phyloP scores from a whole-genome alignment of 1,140 invertebrate species.

The Ostrea denselamellosa region DNA sequence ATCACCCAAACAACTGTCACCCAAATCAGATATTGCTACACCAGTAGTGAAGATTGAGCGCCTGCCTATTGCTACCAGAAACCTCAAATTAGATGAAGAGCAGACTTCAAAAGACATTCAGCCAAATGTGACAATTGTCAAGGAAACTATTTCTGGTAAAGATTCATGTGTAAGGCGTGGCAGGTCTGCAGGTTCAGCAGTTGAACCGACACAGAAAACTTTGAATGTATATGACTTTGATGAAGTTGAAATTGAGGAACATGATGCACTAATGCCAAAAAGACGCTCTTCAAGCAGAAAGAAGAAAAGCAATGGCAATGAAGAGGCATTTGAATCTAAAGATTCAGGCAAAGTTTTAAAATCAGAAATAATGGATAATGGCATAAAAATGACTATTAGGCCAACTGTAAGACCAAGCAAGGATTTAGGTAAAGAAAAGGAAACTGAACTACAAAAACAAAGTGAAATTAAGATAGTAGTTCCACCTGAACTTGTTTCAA shows the following conservation, averaged over 20 bases:
- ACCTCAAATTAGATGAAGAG: conserved; percentile 45
- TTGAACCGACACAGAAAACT: conserved; percentile 26
- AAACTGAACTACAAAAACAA: neutral
- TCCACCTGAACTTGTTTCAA: neutral
- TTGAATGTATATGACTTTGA: conserved; percentile 66
- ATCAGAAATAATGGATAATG: conserved; percentile 43
- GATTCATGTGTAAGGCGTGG: conserved; percentile 5
- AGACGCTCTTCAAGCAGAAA: conserved; percentile 41
- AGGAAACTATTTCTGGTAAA: conserved; percentile 1
- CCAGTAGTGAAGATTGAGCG: conserved; percentile 72
- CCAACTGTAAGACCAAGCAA: neutral
- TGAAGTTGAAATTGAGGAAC: conserved; percentile 57
- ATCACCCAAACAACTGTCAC: conserved; percentile 61
- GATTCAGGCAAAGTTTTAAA: neutral
- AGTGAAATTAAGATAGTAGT: neutral
- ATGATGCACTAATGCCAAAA: conserved; percentile 40
- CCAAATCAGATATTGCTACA: conserved; percentile 56
- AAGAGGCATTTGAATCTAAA: conserved; percentile 40
- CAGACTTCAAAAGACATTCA: conserved; percentile 14
- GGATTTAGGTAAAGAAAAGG: conserved; percentile 21
- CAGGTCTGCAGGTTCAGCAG: neutral
- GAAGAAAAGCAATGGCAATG: conserved; percentile 43
- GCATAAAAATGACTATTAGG: conserved; percentile 39
- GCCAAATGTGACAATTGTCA: neutral
- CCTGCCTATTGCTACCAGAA: conserved; percentile 52